Conservation (phyloP, 2,113 vertebrate genomes). For the Macquaria ambigua region DNA sequence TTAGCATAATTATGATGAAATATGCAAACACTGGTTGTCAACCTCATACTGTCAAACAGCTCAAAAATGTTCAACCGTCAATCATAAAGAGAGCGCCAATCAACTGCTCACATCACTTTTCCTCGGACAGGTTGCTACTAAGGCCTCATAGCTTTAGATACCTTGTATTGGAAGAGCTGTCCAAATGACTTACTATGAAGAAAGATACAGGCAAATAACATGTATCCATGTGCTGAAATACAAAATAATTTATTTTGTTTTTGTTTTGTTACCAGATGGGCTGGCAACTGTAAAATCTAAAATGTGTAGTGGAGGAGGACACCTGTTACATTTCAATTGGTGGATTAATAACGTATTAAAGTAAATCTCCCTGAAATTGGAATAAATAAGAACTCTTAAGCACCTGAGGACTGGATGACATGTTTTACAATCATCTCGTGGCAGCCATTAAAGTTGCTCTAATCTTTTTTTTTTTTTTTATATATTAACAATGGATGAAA, state of each 20-base stretch:
- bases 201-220: neutral
- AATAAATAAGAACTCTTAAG: neutral
- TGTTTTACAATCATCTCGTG: slow-evolving; percentile 3
- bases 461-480: too few relatives aligned
- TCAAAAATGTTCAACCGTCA: neutral
- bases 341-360: slow-evolving; percentile 40
- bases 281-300: neutral
- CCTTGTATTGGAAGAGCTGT: neutral
- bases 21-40: neutral
- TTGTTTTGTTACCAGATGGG: slow-evolving; percentile 21
- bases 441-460: neutral
- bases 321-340: slow-evolving; percentile 26
- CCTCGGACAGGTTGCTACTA: neutral
- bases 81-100: neutral
- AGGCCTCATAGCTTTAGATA: neutral
- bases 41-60: slow-evolving; percentile 29
- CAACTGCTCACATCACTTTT: neutral
- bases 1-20: slow-evolving; percentile 30
- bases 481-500: neutral
- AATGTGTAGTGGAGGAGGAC: slow-evolving; percentile 3
- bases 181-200: neutral
- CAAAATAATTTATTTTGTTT: neutral
- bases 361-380: slow-evolving; percentile 22
- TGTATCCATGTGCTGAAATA: neutral
- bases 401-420: neutral